Evolutionary conservation across 2,888 invertebrate genomes (phyloP).

Genomic region (Rapana venosa): DNA sequence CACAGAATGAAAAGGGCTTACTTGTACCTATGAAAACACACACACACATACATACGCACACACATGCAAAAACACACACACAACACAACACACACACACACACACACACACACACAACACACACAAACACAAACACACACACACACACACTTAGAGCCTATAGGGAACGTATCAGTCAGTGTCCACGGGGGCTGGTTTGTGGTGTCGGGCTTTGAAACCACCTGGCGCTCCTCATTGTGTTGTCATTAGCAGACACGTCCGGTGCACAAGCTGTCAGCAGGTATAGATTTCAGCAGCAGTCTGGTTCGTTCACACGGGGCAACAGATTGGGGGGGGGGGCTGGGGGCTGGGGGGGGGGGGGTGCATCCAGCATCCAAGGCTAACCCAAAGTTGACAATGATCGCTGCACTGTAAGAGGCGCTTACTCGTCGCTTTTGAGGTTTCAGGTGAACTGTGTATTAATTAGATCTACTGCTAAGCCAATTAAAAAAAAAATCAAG

Average conservation of each 20-base stretch:
- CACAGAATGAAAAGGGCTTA: no score
- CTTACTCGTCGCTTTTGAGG: no score
- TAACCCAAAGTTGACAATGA: no score
- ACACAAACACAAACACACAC: neutral
- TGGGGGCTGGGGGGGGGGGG: no score
- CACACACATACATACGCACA: neutral
- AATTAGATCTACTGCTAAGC: no score
- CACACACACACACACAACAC: neutral
- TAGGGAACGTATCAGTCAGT: neutral
- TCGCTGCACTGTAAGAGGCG: no score
- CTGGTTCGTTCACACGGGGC: neutral
- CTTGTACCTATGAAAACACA: no score
- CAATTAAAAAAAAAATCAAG: no score
- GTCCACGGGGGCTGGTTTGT: neutral
- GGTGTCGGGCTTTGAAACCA: neutral
- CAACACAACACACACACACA: neutral
- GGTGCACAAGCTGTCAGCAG: neutral
- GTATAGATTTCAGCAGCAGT: neutral
- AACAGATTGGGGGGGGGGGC: no score
- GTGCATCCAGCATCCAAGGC: no score
- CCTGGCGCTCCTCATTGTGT: neutral
- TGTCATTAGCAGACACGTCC: neutral
- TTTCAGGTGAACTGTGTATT: no score
- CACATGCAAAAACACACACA: neutral
- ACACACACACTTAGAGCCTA: neutral